A percentile compares a stretch with the other conserved stretches of the same genome.
phyloP scores from a whole-genome alignment of 2,888 invertebrate genomes.

The Aspidiotus destructor region DNA sequence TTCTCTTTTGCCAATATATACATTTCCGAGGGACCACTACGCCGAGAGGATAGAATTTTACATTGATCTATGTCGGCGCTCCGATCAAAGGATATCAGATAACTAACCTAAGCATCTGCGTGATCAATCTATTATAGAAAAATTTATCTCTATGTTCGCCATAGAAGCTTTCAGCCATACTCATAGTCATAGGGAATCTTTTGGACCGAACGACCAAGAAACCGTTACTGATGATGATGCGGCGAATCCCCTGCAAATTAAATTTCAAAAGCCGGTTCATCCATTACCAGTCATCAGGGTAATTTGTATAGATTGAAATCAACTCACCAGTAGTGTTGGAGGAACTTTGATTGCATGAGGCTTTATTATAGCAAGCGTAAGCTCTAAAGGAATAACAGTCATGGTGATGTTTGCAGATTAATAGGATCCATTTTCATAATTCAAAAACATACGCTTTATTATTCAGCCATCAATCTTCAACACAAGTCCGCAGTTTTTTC shows the following conservation, averaged over 20 bases:
- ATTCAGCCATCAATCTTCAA: neutral
- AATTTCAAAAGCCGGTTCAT: slow-evolving; percentile 16
- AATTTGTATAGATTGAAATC: neutral
- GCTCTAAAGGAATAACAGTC: slow-evolving; percentile 42
- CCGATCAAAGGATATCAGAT: neutral
- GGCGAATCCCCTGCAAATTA: slow-evolving; percentile 51
- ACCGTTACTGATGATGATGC: slow-evolving; percentile 54
- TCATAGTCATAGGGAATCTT: slow-evolving; percentile 50
- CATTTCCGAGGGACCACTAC: slow-evolving; percentile 61
- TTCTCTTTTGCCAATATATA: slow-evolving; percentile 66
- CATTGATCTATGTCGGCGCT: neutral
- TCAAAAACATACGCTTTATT: neutral
- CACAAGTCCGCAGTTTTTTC: neutral
- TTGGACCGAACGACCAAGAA: slow-evolving; percentile 65
- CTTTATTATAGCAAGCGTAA: slow-evolving; percentile 78
- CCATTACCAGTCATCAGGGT: too few relatives aligned
- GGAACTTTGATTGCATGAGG: slow-evolving; percentile 75
- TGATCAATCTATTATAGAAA: slow-evolving; percentile 69
- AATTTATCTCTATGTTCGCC: slow-evolving; percentile 71
- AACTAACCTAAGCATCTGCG: slow-evolving; percentile 67
- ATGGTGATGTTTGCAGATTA: slow-evolving; percentile 10
- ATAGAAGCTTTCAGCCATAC: slow-evolving; percentile 66
- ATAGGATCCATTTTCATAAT: too few relatives aligned
- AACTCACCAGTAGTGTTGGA: slow-evolving; percentile 50
- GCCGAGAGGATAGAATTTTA: slow-evolving; percentile 8